Evolutionary conservation across 2,797 vertebrate species (phyloP).

Genomic region (Labroides dimidiatus): DNA sequence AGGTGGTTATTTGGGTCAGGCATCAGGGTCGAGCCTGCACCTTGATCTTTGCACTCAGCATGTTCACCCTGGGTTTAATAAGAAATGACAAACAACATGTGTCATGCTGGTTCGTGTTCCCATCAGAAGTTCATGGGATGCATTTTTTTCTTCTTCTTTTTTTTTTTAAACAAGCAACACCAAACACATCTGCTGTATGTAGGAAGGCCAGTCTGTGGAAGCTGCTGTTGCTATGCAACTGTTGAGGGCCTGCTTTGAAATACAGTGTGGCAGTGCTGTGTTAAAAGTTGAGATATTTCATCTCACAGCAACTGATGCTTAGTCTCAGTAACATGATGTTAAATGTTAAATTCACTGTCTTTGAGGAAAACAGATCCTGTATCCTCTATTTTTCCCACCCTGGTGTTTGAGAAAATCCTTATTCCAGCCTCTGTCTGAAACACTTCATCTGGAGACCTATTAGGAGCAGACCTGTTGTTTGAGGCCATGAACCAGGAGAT

Average conservation of each 20-base stretch:
- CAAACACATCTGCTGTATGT: slow-evolving; percentile 12
- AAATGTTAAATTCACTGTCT: too few species aligned
- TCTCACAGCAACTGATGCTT: background rate
- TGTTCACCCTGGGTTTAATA: background rate
- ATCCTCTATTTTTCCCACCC: too few species aligned
- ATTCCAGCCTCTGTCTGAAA: too few species aligned
- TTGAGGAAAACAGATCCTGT: too few species aligned
- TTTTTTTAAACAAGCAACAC: slow-evolving; percentile 29
- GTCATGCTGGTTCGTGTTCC: slow-evolving; percentile 12
- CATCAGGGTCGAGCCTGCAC: slow-evolving; percentile 23
- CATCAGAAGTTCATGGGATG: background rate
- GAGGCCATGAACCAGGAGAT: too few species aligned
- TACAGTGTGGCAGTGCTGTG: background rate
- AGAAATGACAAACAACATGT: background rate
- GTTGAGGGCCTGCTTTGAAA: slow-evolving; percentile 23
- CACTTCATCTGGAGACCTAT: too few species aligned
- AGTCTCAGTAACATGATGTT: too few species aligned
- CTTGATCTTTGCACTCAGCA: slow-evolving; percentile 16
- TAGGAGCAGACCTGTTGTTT: too few species aligned
- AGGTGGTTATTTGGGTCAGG: slow-evolving; percentile 52
- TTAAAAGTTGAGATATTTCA: slow-evolving; percentile 35
- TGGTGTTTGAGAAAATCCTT: too few species aligned
- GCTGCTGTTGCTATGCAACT: slow-evolving; percentile 69
- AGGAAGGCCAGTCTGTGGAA: slow-evolving; percentile 18
- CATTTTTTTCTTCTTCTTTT: background rate